A percentile compares a stretch with the other conserved stretches of the same genome.
These are phyloP conservation scores for Apodemus agrarius DNA, from an alignment of 2,797 vertebrate genomes.

Conservation along the genomic window DNA sequence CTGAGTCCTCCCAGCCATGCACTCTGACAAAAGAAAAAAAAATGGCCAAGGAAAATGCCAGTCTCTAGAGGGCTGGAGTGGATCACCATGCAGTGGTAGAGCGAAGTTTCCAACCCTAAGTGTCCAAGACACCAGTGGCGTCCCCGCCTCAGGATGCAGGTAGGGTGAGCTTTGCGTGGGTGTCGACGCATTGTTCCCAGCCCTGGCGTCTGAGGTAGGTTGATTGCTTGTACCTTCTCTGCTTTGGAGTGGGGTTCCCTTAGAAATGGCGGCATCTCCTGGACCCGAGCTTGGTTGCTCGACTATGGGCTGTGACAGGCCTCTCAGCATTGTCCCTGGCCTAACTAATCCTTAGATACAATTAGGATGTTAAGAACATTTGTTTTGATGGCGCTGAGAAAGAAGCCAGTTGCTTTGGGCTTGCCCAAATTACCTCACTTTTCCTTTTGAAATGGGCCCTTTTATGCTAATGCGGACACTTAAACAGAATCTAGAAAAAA, in stretches of 20 bases:
- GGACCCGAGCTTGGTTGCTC: not conserved
- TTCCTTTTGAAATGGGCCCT: not conserved
- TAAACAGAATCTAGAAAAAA: conserved; percentile 14
- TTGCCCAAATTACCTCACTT: conserved; percentile 6
- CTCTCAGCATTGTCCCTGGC: too few species aligned
- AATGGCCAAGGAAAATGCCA: not conserved
- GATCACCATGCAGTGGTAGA: not conserved
- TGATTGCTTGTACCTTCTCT: not conserved
- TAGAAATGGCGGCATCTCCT: not conserved
- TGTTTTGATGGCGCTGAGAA: conserved; percentile 36
- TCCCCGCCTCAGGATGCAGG: not conserved
- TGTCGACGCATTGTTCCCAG: rapidly evolving
- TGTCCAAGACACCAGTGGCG: too few species aligned
- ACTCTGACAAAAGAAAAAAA: not conserved
- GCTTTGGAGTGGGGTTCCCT: not conserved
- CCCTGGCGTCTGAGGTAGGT: too few species aligned
- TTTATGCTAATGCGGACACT: conserved; percentile 4
- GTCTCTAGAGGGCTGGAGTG: not conserved
- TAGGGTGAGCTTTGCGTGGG: not conserved
- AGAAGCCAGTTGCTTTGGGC: not conserved
- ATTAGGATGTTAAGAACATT: conserved; percentile 18
- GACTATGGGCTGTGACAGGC: not conserved
- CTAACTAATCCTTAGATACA: not conserved
- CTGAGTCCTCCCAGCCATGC: not conserved
- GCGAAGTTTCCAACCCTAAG: not conserved